phyloP scores from a whole-genome alignment of 2,797 vertebrate genomes.

The Pangasius mekongensis region DNA sequence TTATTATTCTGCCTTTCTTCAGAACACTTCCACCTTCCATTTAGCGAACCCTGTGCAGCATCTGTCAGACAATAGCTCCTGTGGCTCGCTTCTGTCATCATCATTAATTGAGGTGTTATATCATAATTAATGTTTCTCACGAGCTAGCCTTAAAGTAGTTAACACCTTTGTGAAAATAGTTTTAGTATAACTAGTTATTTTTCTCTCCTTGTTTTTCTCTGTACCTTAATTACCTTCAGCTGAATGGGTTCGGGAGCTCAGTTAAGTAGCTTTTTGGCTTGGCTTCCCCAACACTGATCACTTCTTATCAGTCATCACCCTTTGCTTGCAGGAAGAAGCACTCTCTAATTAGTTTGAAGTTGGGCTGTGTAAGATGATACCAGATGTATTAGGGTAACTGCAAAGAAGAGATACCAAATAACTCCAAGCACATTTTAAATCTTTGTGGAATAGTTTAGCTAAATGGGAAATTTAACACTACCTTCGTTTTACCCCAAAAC shows the following conservation, averaged over 20 bases:
- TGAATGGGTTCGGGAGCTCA: constrained; percentile 27
- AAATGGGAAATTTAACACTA: not conserved
- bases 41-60: not conserved
- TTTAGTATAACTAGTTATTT: not conserved
- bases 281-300: constrained; percentile 31
- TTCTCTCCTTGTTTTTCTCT: constrained; percentile 11
- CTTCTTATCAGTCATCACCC: constrained; percentile 42
- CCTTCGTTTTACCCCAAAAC: not conserved
- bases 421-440: not conserved
- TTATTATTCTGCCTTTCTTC: not conserved
- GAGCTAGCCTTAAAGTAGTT: constrained; percentile 6
- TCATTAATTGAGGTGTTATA: constrained; percentile 8
- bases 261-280: constrained; percentile 39
- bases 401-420: constrained; percentile 36
- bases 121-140: constrained; percentile 27
- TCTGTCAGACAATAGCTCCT: not conserved
- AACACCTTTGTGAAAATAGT: not conserved
- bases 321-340: constrained; percentile 29
- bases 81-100: constrained; percentile 23
- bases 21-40: not conserved
- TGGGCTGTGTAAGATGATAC: constrained; percentile 42
- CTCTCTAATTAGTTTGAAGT: constrained; percentile 41
- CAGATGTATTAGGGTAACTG: constrained; percentile 35
- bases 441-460: not conserved
- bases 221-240: constrained; percentile 15